Evolutionary conservation across 2,888 invertebrate genomes (phyloP).

Genomic region (Netelia fuscicornis): DNA sequence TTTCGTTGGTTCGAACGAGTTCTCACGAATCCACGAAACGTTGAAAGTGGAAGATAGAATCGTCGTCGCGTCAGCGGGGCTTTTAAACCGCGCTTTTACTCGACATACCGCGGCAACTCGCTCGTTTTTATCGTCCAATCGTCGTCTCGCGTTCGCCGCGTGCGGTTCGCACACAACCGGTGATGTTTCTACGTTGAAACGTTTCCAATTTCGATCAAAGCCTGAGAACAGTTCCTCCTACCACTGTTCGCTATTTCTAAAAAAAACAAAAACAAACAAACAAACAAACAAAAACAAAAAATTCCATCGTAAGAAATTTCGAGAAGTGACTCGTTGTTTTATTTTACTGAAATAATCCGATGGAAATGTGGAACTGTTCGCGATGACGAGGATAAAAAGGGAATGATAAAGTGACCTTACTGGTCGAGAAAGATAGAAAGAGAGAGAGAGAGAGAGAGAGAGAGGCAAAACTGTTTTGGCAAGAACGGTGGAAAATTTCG

Average conservation of each 20-base stretch:
- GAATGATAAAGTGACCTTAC: neutral
- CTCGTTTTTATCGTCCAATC: slow-evolving; percentile 51
- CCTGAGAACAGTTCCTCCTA: neutral
- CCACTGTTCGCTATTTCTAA: neutral
- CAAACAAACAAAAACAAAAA: too few species aligned
- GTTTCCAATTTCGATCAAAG: neutral
- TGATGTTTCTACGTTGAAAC: slow-evolving; percentile 59
- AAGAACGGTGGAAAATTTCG: slow-evolving; percentile 16
- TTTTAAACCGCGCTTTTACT: too few species aligned
- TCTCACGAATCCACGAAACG: neutral
- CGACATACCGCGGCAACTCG: slow-evolving; percentile 35
- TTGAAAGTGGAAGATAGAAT: neutral
- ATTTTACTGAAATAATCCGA: neutral
- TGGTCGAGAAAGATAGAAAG: neutral
- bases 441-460: too few species aligned
- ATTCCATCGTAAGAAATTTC: slow-evolving; percentile 8
- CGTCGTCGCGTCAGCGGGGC: too few species aligned
- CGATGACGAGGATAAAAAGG: slow-evolving; percentile 23
- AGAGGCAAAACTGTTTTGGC: neutral
- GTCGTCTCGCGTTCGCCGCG: slow-evolving; percentile 57
- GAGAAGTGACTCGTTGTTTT: neutral
- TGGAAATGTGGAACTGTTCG: slow-evolving; percentile 13
- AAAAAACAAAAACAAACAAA: too few species aligned
- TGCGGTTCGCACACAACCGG: slow-evolving; percentile 47
- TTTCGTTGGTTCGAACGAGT: neutral